Evolutionary conservation across 2,797 vertebrate species (phyloP).

Genomic region (Cirrhinus mrigala): DNA sequence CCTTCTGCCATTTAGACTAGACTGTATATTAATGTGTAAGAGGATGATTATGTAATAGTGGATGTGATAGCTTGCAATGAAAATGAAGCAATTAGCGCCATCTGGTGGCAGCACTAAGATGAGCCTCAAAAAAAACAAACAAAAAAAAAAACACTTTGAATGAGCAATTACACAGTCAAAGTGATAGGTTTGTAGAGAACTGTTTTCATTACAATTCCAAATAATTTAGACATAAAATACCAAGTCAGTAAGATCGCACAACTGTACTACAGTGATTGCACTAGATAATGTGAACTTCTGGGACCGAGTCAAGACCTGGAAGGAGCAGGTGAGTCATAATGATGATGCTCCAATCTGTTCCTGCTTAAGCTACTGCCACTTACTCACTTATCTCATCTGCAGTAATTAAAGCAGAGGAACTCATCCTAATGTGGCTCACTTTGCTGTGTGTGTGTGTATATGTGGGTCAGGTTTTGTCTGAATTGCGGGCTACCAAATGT

Average conservation of each 20-base stretch:
- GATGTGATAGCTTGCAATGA: background rate
- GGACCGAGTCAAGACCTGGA: background rate
- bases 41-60: conserved; percentile 22
- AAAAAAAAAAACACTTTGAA: too few relatives aligned
- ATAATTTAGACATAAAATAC: background rate
- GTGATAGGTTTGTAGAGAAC: background rate
- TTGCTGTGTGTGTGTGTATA: background rate
- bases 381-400: conserved; percentile 56
- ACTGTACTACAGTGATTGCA: background rate
- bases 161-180: background rate
- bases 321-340: background rate
- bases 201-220: background rate
- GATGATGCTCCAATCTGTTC: conserved; percentile 49
- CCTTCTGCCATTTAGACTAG: background rate
- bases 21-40: conserved; percentile 19
- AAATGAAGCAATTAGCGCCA: conserved; percentile 30
- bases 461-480: background rate
- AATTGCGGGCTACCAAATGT: background rate
- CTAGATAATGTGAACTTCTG: background rate
- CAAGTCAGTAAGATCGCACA: background rate
- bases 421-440: background rate
- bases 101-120: conserved; percentile 25
- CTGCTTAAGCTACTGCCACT: conserved; percentile 46
- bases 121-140: background rate
- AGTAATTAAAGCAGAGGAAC: conserved; percentile 50